Conservation (phyloP, 2,797 vertebrate genomes). For the Erethizon dorsatum region DNA sequence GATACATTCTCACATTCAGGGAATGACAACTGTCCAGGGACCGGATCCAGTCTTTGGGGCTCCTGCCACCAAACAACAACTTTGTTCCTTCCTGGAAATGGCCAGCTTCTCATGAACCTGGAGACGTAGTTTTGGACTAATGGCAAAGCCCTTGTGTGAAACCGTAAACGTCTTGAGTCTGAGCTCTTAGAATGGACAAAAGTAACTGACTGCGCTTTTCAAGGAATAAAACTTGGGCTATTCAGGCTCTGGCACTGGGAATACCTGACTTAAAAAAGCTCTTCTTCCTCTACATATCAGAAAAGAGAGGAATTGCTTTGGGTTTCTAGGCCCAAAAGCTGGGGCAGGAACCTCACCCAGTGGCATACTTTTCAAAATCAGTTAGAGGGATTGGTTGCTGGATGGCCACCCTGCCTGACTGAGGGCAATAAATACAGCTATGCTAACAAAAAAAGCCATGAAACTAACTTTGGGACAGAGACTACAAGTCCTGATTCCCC, state of each 20-base stretch:
- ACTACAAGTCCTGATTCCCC: not conserved
- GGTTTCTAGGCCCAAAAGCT: not conserved
- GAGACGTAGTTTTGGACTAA: not conserved
- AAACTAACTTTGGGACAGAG: not conserved
- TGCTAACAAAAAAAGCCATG: not conserved
- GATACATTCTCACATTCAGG: not conserved
- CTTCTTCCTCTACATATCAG: not conserved
- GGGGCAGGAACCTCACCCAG: not conserved
- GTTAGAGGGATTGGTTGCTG: not conserved
- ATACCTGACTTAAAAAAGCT: not conserved
- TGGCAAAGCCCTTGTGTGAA: not conserved
- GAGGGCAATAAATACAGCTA: not conserved
- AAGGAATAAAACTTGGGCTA: not conserved
- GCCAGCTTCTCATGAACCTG: not conserved
- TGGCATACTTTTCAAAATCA: not conserved
- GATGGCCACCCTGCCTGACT: not conserved
- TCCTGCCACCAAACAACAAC: not conserved
- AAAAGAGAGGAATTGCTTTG: not conserved
- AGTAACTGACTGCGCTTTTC: not conserved
- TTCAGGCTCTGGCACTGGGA: not conserved
- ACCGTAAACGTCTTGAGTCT: not conserved
- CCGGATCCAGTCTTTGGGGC: not conserved
- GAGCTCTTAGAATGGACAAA: not conserved
- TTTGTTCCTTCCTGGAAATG: not conserved
- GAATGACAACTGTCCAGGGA: not conserved